phyloP scores from a whole-genome alignment of 2,888 invertebrate species.

The Tenthredo distinguenda region DNA sequence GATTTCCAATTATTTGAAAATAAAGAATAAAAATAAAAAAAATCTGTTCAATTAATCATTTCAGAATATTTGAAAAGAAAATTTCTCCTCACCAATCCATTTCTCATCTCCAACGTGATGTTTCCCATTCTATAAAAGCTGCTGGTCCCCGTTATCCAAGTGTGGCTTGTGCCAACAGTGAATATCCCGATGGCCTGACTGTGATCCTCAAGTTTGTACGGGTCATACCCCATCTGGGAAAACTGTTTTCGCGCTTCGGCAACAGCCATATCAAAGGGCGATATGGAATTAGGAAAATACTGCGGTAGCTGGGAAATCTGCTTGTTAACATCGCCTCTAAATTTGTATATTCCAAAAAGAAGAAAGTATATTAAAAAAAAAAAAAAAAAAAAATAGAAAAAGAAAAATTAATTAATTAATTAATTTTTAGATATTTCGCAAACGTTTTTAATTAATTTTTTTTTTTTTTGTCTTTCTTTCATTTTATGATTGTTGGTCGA shows the following conservation, averaged over 20 bases:
- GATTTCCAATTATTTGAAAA: neutral
- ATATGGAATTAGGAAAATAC: conserved; percentile 91
- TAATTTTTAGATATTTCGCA: neutral
- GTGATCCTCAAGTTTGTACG: conserved; percentile 87
- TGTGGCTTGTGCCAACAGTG: conserved; percentile 85
- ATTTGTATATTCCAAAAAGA: conserved; percentile 13
- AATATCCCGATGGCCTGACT: conserved; percentile 86
- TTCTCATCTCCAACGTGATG: conserved; percentile 86
- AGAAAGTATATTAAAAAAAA: neutral
- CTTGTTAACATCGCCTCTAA: conserved; percentile 85
- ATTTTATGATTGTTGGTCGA: neutral
- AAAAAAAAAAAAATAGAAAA: neutral
- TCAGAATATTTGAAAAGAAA: too few species aligned
- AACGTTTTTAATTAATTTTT: neutral
- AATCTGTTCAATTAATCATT: neutral
- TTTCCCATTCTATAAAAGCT: conserved; percentile 92
- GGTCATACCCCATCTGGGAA: conserved; percentile 85
- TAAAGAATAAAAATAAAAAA: neutral
- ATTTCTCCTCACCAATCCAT: conserved; percentile 81
- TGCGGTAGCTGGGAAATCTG: conserved; percentile 86
- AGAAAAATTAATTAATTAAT: neutral
- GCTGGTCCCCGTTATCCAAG: conserved; percentile 89
- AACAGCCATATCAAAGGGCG: conserved; percentile 91
- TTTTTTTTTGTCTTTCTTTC: neutral
- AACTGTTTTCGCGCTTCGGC: conserved; percentile 87